Conservation (phyloP, 1,140 invertebrate genomes). For the Proales similis region DNA sequence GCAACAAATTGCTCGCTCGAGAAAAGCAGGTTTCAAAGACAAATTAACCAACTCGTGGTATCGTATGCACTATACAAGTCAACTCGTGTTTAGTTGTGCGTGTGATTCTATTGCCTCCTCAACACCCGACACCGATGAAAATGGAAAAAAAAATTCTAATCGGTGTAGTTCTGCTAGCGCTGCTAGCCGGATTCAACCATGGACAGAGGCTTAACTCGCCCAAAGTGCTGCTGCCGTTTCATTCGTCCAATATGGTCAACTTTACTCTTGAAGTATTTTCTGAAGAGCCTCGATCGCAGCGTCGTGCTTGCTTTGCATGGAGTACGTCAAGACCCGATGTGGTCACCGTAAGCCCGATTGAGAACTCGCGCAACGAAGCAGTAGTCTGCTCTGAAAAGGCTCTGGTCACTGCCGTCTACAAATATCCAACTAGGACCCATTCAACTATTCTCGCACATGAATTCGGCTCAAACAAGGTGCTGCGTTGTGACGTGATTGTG, state of each 20-base stretch:
- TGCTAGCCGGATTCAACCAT: too few relatives aligned
- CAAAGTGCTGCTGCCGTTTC: slow-evolving; percentile 26
- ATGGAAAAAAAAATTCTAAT: too few relatives aligned
- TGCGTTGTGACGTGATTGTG: slow-evolving; percentile 37
- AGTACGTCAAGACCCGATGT: slow-evolving; percentile 26
- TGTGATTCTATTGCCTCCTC: too few relatives aligned
- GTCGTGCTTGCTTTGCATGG: slow-evolving; percentile 24
- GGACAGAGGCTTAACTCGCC: slow-evolving; percentile 13
- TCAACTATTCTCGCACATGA: slow-evolving; percentile 32
- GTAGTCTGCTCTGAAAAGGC: slow-evolving; percentile 9
- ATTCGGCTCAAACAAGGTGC: slow-evolving; percentile 9
- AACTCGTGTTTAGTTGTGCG: too few relatives aligned
- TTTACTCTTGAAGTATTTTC: slow-evolving; percentile 28
- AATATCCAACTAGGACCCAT: slow-evolving; percentile 4
- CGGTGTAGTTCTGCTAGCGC: too few relatives aligned
- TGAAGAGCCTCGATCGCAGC: not conserved
- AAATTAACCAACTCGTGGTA: too few relatives aligned
- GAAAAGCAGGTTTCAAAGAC: too few relatives aligned
- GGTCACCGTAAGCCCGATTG: not conserved
- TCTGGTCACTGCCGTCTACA: slow-evolving; percentile 2
- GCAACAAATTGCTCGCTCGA: too few relatives aligned
- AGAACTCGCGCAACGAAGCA: not conserved
- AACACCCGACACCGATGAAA: too few relatives aligned
- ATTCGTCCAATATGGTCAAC: not conserved
- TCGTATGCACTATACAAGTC: too few relatives aligned